Evolutionary conservation across 2,797 vertebrate species (phyloP), one percentile per base, ranked within the genome.

Genomic region (Trachurus trachurus): DNA sequence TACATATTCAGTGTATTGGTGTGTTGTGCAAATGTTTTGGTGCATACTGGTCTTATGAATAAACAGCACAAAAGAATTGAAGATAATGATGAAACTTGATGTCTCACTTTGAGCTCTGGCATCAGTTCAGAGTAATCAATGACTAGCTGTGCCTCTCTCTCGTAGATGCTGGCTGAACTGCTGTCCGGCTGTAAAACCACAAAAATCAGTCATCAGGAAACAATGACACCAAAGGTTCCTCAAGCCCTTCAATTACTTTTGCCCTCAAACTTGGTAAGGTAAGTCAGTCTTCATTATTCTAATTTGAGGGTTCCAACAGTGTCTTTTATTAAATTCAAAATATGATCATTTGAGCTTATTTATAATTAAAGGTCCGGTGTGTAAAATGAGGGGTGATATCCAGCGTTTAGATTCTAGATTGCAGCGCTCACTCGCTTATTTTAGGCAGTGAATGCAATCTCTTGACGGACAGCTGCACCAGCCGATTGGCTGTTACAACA

Each of bases 61-160:
- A 9, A 57, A 54, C 4, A 8, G 11, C 13, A 61, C 2, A 9
- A 64, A 8, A 9, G 31, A 9, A 26, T 1, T 26, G 57, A 21
- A 9, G 3, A 73, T 9, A n/a, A 56, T 0, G 5, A 15, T 9
- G n/a, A 49, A 9, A 26, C 19, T 44, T 19, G 7, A 71, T 1
- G 59, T 21, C 39, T 87, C 89, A 98, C 98, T 95, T 92, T 96
- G 67, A 97, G 22, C 0, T 96, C 74, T 0, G 78, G 59, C 2
- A 63, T 62, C 66, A 99, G 91, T 9, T 62, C 56, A 40, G 96
- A 96, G 90, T 97, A 99, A 89, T 99, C 96, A 11, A 99, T 88
- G 76, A 94, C 71, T 0, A 99, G 88, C 34, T 85, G 93, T 2
- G 87, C 94, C 76, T 99, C 98, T 80, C 93, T 96, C 74, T 97